These are phyloP conservation scores for Sialis fuliginosa DNA, from an alignment of 2,888 invertebrate genomes.

Conservation along the genomic window DNA sequence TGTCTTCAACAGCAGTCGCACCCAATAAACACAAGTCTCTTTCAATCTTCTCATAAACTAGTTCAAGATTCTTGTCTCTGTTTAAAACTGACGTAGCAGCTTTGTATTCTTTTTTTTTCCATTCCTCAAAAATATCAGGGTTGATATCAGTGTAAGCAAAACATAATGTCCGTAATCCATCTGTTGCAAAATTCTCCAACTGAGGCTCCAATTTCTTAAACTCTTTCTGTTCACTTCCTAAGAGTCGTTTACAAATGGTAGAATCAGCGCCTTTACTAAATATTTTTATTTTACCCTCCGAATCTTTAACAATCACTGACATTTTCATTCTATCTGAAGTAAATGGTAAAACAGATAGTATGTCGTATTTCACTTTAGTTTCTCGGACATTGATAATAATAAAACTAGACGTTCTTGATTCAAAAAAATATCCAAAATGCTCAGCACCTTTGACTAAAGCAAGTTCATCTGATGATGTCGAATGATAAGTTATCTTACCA, in stretches of 20 bases:
- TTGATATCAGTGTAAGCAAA: slow-evolving; percentile 75
- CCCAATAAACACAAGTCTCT: slow-evolving; percentile 75
- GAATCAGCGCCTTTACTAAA: slow-evolving; percentile 76
- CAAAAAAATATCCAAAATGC: slow-evolving; percentile 75
- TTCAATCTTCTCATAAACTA: slow-evolving; percentile 86
- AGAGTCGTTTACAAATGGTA: slow-evolving; percentile 67
- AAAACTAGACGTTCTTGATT: slow-evolving; percentile 70
- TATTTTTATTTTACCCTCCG: slow-evolving; percentile 57
- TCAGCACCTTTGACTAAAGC: slow-evolving; percentile 89
- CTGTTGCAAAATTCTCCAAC: slow-evolving; percentile 81
- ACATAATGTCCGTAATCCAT: slow-evolving; percentile 86
- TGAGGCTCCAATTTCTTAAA: slow-evolving; percentile 57
- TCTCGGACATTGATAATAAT: slow-evolving; percentile 66
- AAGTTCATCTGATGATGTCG: slow-evolving; percentile 97
- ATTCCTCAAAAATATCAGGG: slow-evolving; percentile 61
- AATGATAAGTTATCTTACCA: slow-evolving; percentile 59
- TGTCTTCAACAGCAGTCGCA: slow-evolving; percentile 97
- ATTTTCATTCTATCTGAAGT: slow-evolving; percentile 85
- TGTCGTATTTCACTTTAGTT: slow-evolving; percentile 49
- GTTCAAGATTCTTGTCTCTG: slow-evolving; percentile 74
- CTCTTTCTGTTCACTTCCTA: slow-evolving; percentile 29
- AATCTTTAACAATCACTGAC: slow-evolving; percentile 86
- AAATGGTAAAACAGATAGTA: slow-evolving; percentile 87
- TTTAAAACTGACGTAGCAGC: slow-evolving; percentile 68
- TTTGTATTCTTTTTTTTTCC: slow-evolving; percentile 74